These are phyloP conservation scores for Apteryx owenii DNA, from an alignment of 2,113 vertebrate genomes.

Conservation along the genomic window DNA sequence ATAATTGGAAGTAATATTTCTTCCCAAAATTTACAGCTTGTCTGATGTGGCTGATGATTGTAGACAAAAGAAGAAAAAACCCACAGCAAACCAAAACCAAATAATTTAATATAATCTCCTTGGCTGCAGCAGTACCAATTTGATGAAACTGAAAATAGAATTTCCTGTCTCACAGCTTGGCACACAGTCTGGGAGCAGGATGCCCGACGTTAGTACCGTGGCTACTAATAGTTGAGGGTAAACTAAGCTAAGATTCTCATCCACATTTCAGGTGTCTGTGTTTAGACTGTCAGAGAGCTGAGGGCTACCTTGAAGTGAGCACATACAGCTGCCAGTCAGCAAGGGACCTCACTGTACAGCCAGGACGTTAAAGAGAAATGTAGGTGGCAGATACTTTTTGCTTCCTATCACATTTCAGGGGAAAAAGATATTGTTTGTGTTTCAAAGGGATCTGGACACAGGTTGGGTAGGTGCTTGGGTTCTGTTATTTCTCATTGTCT, in stretches of 20 bases:
- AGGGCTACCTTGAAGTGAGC: neutral
- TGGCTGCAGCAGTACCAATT: neutral
- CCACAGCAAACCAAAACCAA: neutral
- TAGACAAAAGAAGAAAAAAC: neutral
- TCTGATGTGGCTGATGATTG: neutral
- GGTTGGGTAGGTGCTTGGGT: neutral
- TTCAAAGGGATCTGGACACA: neutral
- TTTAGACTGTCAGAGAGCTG: neutral
- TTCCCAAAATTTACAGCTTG: neutral
- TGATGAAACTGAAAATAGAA: conserved; percentile 22
- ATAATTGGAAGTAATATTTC: neutral
- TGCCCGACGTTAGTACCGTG: neutral
- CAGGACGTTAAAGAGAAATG: neutral
- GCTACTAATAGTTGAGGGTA: neutral
- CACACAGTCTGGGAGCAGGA: neutral
- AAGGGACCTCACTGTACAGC: neutral
- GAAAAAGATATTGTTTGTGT: neutral
- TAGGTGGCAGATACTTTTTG: neutral
- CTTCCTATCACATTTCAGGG: neutral
- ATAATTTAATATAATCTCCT: neutral
- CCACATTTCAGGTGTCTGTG: neutral
- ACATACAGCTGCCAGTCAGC: neutral
- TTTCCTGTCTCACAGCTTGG: neutral
- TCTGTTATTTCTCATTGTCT: neutral
- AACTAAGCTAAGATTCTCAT: neutral